phyloP scores from a whole-genome alignment of 2,888 invertebrate genomes.

The Euplagia quadripunctaria region DNA sequence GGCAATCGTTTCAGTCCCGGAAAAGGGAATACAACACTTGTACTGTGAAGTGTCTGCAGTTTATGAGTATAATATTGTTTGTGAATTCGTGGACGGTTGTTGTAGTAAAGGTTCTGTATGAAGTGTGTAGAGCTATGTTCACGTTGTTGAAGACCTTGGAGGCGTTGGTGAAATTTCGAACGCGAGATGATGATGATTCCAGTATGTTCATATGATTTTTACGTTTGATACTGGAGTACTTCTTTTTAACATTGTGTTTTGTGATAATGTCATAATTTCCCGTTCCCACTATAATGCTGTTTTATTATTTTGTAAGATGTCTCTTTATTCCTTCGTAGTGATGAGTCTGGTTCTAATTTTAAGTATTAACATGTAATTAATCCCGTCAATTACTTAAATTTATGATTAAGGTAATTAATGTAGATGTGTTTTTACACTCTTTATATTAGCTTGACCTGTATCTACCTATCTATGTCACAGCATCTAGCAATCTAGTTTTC shows the following conservation, averaged over 20 bases:
- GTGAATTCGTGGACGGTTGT: conserved; percentile 7
- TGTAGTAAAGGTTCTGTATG: conserved; percentile 1
- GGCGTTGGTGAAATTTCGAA: conserved; percentile 49
- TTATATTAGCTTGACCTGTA: too few relatives aligned
- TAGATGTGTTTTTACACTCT: background rate
- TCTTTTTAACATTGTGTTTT: background rate
- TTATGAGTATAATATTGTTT: conserved; percentile 19
- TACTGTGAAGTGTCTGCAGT: background rate
- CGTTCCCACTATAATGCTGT: background rate
- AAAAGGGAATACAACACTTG: conserved; percentile 17
- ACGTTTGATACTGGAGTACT: background rate
- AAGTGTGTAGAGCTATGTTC: conserved; percentile 56
- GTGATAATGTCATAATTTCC: background rate
- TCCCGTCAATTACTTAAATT: background rate
- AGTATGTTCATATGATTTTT: conserved; percentile 8
- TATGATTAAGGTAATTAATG: background rate
- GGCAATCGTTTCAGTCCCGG: conserved; percentile 29
- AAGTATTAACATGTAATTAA: background rate
- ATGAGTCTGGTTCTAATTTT: background rate
- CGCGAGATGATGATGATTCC: background rate
- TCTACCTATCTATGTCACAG: too few relatives aligned
- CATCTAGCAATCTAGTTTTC: background rate
- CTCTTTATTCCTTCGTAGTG: background rate
- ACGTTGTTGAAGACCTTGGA: conserved; percentile 71
- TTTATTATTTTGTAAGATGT: background rate